Evolutionary conservation across 1,140 invertebrate genomes (phyloP), one percentile per base, ranked within the genome.

Genomic region (Agraylea sexmaculata): DNA sequence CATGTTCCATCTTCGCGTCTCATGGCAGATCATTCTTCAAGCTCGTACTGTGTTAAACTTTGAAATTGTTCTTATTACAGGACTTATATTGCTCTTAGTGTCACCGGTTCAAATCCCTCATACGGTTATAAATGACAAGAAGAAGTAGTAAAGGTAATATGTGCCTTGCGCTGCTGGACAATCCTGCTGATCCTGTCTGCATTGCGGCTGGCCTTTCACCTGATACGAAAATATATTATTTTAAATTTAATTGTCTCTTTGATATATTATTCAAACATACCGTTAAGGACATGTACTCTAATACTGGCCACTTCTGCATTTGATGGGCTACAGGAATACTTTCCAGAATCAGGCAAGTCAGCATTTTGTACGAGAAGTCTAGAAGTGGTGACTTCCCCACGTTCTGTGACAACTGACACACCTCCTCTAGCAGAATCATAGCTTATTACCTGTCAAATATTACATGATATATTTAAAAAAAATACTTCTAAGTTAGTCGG

Each of bases 371-470:
- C 87, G 54, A 90, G 76, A 52, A 91, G 74, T 69, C 84, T 87
- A 49, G 83, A 87, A 51, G 82, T 89, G 55, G 87, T 91, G 50
- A 86, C 76, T 52, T 87, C 82, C 50, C 85, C 84, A 66, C 89
- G 89, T 66, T 89, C 87, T 43, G 87, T 89, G 62, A 91, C 83
- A 54, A 92, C 83, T 45, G 82, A 87, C 48, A 93, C 83, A 42
- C 87, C 87, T 48, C 87, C 87, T 51, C 87, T 76, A 56, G 75
- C 78, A 54, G 84, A 88, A 73, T 91, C 87, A 71, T 91, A 91
- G 71, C 86, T 90, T 64, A 91, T 86, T 57, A 87, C 86, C 77
- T 88, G 75, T 51, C 62, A 50, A 56, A 42, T 38, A 45, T 37
- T 11, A 30, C n/a, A 27, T 37, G n/a, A 25, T 22, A 10, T 12